phyloP scores from a whole-genome alignment of 2,888 invertebrate species.

The Dryobotodes eremita region DNA sequence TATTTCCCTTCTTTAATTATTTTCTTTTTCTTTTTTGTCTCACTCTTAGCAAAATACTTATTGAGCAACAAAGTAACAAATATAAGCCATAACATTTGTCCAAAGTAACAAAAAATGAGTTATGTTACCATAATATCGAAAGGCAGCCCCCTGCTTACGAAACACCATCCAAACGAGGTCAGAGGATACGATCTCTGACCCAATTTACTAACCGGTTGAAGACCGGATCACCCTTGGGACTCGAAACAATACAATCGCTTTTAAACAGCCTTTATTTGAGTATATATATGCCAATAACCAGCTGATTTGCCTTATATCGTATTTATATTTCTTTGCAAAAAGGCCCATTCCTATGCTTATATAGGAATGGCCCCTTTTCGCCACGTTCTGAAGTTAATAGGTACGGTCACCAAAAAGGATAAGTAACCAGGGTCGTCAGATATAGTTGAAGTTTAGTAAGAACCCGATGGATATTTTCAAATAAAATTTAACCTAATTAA shows the following conservation, averaged over 20 bases:
- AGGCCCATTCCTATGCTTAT: neutral
- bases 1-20: too few species aligned
- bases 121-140: slow-evolving; percentile 1
- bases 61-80: neutral
- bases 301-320: neutral
- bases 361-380: slow-evolving; percentile 8
- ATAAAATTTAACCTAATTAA: too few species aligned
- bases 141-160: slow-evolving; percentile 3
- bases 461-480: too few species aligned
- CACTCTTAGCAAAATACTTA: neutral
- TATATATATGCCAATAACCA: slow-evolving; percentile 9
- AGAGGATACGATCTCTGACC: slow-evolving; percentile 55
- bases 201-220: slow-evolving; percentile 36
- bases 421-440: too few species aligned
- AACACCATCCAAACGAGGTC: slow-evolving; percentile 44
- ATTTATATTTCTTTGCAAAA: slow-evolving; percentile 11
- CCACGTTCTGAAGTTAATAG: slow-evolving; percentile 13
- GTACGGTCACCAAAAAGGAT: neutral
- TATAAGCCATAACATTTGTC: neutral
- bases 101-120: neutral
- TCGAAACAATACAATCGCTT: slow-evolving; percentile 29
- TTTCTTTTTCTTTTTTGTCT: neutral
- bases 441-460: too few species aligned
- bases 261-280: slow-evolving; percentile 22
- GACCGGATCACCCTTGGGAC: slow-evolving; percentile 35